Base-by-base conservation (phyloP, 2,113 vertebrate genomes). In the Gymnobelideus leadbeateri region DNA sequence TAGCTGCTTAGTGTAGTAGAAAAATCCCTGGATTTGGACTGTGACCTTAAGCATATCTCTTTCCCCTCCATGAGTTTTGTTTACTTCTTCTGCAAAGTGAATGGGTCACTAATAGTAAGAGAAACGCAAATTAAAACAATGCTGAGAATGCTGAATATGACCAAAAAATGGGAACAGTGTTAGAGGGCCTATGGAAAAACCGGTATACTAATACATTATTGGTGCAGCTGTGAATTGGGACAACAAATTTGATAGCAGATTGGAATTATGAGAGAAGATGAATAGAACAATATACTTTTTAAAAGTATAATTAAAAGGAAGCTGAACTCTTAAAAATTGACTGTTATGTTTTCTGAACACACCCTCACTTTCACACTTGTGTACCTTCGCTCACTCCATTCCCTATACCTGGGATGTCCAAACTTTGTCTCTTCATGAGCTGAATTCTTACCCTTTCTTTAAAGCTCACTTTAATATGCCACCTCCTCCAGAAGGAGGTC, bases 1-100 rank as follows among this genome's bases (percentile, higher is more conserved):
- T 49, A 84, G 9, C 51, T 50, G 3, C 10, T 2, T 51, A 49
- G 31, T 89, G 95, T 93, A 50, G 49, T 92, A 89, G 51, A 57
- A 89, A 93, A 47, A 93, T 91, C 89, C 92, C 25, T 93, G 26
- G 37, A 90, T 94, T 84, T 93, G 55, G 19, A 12, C 92, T 84
- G 28, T 68, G 57, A 12, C 57, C 57, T 90, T 94, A 19, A 26
- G 68, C 92, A 89, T 12, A 92, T 37, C 51, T 14, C 5, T 93
- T 49, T 55, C 43, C 21, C 91, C 89, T 84, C 46, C 84, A 57
- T 12, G 51, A 77, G 52, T 43, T 90, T 94, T 37, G 43, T 52
- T 46, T 51, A 93, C 92, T 89, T 90, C 43, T 31, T 91, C 43
- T 94, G 0, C 93, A 31, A 95, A 91, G 49, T 52, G 54, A 31